phyloP scores from a whole-genome alignment of 2,113 vertebrate species.

The Upupa epops region DNA sequence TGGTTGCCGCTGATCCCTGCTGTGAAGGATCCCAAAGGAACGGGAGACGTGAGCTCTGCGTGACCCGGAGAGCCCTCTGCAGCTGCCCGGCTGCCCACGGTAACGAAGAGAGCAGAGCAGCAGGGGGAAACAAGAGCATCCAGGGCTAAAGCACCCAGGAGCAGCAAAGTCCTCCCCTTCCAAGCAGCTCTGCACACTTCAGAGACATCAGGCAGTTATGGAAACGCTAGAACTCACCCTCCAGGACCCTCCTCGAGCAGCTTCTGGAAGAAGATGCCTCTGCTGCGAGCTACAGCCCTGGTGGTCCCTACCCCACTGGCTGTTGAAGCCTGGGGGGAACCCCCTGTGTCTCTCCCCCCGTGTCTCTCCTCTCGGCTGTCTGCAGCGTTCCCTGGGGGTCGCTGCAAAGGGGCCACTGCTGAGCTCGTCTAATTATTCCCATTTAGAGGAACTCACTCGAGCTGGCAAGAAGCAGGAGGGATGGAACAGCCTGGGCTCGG shows the following conservation, averaged over 20 bases:
- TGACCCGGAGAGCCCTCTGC: not conserved
- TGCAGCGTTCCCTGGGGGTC: accelerated
- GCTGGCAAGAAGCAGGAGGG: not conserved
- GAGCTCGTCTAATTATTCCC: conserved; percentile 30
- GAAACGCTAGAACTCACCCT: not conserved
- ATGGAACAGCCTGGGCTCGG: not conserved
- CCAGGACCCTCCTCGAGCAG: not conserved
- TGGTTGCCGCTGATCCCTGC: not conserved
- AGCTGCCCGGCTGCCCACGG: not conserved
- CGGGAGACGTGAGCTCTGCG: not conserved
- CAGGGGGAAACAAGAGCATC: not conserved
- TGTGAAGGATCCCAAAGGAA: not conserved
- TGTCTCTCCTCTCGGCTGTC: not conserved
- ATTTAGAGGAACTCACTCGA: conserved; percentile 19
- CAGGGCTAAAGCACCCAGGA: not conserved
- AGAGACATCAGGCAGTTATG: not conserved
- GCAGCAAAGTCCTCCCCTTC: not conserved
- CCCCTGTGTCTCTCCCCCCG: no score
- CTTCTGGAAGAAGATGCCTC: not conserved
- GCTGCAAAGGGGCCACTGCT: not conserved
- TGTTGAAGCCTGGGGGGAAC: not conserved
- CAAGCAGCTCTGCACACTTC: not conserved
- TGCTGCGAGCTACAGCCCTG: not conserved
- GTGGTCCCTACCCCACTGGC: not conserved
- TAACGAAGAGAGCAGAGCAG: not conserved